Evolutionary conservation across 2,113 vertebrate species (phyloP).

Genomic region (Puffinus mauretanicus): DNA sequence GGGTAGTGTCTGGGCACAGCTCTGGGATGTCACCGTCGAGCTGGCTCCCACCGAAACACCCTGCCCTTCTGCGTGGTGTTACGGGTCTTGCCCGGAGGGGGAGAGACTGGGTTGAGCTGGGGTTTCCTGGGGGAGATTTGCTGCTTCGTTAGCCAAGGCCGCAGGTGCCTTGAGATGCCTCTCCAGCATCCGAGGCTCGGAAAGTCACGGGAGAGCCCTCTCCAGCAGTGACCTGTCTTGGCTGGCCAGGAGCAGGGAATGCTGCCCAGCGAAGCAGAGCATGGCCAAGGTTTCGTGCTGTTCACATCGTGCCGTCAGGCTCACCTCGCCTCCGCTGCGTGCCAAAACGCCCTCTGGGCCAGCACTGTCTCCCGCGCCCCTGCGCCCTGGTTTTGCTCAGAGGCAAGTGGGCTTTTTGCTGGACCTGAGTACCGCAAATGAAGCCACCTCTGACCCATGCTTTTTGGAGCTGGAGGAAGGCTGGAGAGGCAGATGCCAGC

Average conservation of each 20-base stretch:
- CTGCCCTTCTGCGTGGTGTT: accelerated
- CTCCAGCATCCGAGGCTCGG: accelerated
- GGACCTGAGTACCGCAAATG: neutral
- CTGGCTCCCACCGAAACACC: neutral
- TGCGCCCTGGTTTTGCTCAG: neutral
- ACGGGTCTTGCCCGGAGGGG: accelerated
- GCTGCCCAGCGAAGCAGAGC: neutral
- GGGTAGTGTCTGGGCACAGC: neutral
- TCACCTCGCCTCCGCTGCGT: accelerated
- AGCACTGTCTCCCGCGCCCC: neutral
- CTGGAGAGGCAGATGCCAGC: neutral
- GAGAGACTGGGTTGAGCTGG: too few species aligned
- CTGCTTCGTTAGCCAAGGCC: neutral
- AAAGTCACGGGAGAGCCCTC: neutral
- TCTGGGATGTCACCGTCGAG: accelerated
- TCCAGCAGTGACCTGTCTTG: neutral
- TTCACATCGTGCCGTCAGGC: accelerated
- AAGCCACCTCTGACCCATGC: neutral
- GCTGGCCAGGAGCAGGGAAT: neutral
- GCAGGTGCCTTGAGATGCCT: too few species aligned
- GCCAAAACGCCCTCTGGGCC: accelerated
- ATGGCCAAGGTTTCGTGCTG: accelerated
- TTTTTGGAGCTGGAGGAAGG: neutral
- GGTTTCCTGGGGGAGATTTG: accelerated
- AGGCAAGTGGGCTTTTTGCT: neutral